These are phyloP conservation scores for Halcyon smyrnensis DNA, from an alignment of 2,797 vertebrate species.

Conservation along the genomic window DNA sequence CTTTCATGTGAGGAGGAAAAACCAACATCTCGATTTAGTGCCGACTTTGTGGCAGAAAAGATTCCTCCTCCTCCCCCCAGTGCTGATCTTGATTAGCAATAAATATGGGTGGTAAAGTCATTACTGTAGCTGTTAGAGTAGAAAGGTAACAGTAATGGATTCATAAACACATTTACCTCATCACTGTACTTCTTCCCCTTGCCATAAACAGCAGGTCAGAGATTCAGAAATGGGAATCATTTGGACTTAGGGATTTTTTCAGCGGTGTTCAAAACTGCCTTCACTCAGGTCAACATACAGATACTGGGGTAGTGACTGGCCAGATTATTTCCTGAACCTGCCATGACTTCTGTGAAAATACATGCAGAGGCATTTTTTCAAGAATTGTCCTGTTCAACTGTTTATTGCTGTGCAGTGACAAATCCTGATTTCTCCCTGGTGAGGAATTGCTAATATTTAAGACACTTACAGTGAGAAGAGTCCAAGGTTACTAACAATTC, in stretches of 20 bases:
- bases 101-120: constrained; percentile 38
- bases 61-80: not conserved
- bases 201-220: not conserved
- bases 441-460: constrained; percentile 1
- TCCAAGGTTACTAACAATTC: not conserved
- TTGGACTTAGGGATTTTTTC: not conserved
- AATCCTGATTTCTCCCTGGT: not conserved
- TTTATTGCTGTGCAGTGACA: not conserved
- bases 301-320: not conserved
- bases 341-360: not conserved
- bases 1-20: not conserved
- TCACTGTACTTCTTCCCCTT: not conserved
- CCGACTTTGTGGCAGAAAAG: not conserved
- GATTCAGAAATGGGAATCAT: not conserved
- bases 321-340: not conserved
- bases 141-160: constrained; percentile 44
- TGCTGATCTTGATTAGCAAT: constrained; percentile 17
- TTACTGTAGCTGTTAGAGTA: constrained; percentile 10
- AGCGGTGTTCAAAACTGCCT: not conserved
- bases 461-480: not conserved
- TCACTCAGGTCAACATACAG: not conserved
- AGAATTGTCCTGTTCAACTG: not conserved
- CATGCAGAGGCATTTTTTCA: not conserved
- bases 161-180: constrained; percentile 12
- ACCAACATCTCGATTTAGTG: not conserved